Evolutionary conservation across 2,797 vertebrate species (phyloP).

Genomic region (Choloepus didactylus): DNA sequence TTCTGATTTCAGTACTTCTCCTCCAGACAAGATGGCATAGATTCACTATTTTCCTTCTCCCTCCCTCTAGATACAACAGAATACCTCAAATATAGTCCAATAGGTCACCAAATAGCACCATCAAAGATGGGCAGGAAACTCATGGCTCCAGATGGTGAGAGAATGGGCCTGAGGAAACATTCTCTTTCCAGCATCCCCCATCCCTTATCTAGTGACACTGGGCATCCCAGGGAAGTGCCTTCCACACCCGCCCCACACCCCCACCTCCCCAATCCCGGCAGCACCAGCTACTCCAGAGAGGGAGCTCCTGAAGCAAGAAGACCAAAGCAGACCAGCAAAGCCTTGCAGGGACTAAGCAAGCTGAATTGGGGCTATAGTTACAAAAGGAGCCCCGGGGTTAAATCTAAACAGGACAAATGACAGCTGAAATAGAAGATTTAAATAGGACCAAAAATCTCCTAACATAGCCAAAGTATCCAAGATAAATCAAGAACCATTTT

Average conservation of each 20-base stretch:
- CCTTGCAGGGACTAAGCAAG: neutral
- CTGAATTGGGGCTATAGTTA: neutral
- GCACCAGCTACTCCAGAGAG: neutral
- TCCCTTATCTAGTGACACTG: neutral
- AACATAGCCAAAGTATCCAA: neutral
- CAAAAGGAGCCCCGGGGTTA: neutral
- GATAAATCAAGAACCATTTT: neutral
- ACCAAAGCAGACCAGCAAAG: neutral
- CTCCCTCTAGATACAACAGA: neutral
- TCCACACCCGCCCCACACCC: neutral
- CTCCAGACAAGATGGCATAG: neutral
- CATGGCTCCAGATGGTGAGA: too few relatives aligned
- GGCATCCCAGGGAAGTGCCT: neutral
- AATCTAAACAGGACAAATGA: neutral
- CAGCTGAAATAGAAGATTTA: neutral
- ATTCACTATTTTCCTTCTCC: neutral
- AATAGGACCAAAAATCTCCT: neutral
- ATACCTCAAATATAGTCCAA: neutral
- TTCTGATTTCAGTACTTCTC: neutral
- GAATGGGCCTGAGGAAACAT: neutral
- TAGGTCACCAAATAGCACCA: neutral
- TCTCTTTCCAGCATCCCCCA: neutral
- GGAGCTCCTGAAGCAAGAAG: neutral
- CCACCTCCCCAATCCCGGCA: too few relatives aligned
- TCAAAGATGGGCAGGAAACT: neutral